A percentile compares a stretch with the other conserved stretches of the same genome.
phyloP scores from a whole-genome alignment of 2,797 vertebrate species.

The Pangasius mekongensis region DNA sequence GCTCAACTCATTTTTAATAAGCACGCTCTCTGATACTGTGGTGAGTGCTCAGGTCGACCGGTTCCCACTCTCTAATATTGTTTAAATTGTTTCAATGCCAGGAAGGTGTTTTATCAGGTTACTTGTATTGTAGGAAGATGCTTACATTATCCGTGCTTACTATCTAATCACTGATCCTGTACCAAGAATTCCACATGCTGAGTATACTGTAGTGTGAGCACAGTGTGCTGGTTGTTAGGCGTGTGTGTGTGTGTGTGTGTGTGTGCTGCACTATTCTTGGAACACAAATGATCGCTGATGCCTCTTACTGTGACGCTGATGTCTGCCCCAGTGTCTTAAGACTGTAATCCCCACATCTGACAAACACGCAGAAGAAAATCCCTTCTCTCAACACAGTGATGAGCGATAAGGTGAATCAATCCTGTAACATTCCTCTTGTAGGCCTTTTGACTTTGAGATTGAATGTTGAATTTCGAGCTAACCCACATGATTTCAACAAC shows the following conservation, averaged over 20 bases:
- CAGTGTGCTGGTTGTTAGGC: background rate
- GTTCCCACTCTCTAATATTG: background rate
- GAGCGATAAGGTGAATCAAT: background rate
- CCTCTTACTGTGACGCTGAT: slow-evolving; percentile 22
- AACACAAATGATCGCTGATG: background rate
- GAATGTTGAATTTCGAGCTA: background rate
- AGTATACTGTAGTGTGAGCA: background rate
- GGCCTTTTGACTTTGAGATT: background rate
- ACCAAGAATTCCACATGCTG: background rate
- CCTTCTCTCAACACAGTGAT: background rate
- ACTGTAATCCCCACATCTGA: slow-evolving; percentile 22
- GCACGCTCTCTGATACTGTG: background rate
- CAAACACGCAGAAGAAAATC: slow-evolving; percentile 21
- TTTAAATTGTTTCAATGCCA: background rate
- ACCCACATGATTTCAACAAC: background rate
- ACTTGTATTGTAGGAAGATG: background rate
- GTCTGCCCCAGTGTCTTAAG: slow-evolving; percentile 23
- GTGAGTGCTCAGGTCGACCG: background rate
- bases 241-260: background rate
- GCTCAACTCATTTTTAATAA: background rate
- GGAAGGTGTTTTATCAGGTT: background rate
- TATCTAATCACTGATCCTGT: background rate
- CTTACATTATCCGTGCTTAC: background rate
- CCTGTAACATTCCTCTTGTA: background rate
- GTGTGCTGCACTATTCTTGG: background rate